A percentile compares a stretch with the other conserved stretches of the same genome.
phyloP scores from a whole-genome alignment of 2,113 vertebrate species.

The Scomber japonicus region DNA sequence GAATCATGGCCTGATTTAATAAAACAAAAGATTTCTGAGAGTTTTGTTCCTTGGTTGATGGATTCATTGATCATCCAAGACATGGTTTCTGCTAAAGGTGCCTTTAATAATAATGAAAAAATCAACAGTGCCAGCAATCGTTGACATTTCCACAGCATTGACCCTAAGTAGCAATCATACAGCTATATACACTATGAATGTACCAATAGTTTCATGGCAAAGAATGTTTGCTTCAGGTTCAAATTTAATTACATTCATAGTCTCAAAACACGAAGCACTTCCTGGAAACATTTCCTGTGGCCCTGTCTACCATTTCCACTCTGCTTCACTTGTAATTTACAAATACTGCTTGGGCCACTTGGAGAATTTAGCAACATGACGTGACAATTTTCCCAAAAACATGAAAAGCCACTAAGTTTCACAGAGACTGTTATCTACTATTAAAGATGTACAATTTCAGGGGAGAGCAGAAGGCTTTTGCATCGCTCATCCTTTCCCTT shows the following conservation, averaged over 20 bases:
- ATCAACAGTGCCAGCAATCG: not conserved
- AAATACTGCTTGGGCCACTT: conserved; percentile 39
- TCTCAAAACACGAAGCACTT: conserved; percentile 39
- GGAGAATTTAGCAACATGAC: conserved; percentile 60
- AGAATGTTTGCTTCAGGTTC: conserved; percentile 35
- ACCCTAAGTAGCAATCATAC: conserved; percentile 16
- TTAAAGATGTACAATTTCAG: conserved; percentile 71
- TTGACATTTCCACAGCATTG: conserved; percentile 13
- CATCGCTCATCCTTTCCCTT: conserved; percentile 66
- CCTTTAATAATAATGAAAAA: not conserved
- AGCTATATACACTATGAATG: conserved; percentile 14
- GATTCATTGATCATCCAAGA: not conserved
- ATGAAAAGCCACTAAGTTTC: conserved; percentile 66
- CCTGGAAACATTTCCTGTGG: conserved; percentile 60
- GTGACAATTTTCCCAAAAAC: conserved; percentile 71
- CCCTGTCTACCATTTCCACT: conserved; percentile 61
- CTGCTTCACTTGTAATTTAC: conserved; percentile 54
- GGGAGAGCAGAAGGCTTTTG: conserved; percentile 66
- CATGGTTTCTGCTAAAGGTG: not conserved
- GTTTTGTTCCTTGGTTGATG: not conserved
- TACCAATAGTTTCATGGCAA: conserved; percentile 19
- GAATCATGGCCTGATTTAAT: accelerated
- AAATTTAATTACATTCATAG: conserved; percentile 53
- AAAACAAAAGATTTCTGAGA: not conserved
- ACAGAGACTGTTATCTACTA: conserved; percentile 54